Evolutionary conservation across 1,140 invertebrate genomes (phyloP), one percentile per base, ranked within the genome.

Genomic region (Leptinotarsa lineolata): DNA sequence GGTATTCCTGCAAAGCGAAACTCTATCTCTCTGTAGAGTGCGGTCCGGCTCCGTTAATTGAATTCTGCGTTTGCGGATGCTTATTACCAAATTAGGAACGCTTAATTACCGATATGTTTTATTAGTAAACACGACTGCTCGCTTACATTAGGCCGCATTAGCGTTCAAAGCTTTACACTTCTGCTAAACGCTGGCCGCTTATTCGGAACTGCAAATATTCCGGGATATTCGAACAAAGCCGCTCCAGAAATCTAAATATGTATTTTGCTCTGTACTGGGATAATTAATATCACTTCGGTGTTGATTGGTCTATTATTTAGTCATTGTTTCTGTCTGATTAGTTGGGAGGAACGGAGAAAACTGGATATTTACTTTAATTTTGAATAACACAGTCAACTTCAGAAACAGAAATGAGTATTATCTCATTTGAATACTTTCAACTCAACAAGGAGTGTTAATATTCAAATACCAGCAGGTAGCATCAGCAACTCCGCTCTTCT

Each of bases 41-140:
- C 65, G 54, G 74, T 75, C 74, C 74, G 48, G 48, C 48, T 54
- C 48, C 81, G 79, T 80, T 83, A 84, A 84, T 84, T 84, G 82
- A 84, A 84, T 84, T 81, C 81, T 80, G 80, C 83, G 82, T 84
- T 83, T 84, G 82, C 79, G 83, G 81, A 83, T 84, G 83, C 83
- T 84, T 83, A 84, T 84, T 84, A 84, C 81, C 81, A 83, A 84
- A 84, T 84, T 84, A 84, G 83, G 81, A 81, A 83, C 83, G 82
- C 82, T 84, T 84, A 84, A 84, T 84, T 84, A 84, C 83, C 82
- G 75, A 83, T 82, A 82, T 83, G 81, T 83, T 84, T 84, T 83
- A 84, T 83, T 83, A 82, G 82, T 82, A 83, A 82, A 83, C 81
- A 82, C 76, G 76, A 79, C 78, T 81, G 79, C 77, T 81, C 77